Base-by-base conservation (phyloP, 1,140 invertebrate species). In the Bombus polaris region DNA sequence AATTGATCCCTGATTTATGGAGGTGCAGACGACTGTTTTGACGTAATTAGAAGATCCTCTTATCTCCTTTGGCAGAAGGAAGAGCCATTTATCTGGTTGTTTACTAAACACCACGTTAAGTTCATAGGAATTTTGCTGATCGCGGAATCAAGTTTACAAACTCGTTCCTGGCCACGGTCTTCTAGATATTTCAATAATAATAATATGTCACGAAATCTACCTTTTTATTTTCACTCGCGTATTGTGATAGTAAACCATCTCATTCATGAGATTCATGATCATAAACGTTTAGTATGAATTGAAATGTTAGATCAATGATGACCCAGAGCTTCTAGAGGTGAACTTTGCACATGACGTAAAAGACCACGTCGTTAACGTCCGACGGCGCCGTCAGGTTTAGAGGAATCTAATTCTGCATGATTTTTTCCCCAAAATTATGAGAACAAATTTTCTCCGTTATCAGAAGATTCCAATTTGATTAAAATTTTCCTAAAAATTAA, bases 41-140 rank as follows among this genome's bases (percentile, higher is more conserved):
- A 71, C 66, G 72, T 77, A 77, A 81, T 68, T 71, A 66, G 57
- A 68, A 78, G 85, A 86, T 71, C 39, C 47, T 59, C 53, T 87
- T 90, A 88, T 90, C 86, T 81, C 1, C 35, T 53, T 18, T 42
- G 15, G 66, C 39, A 57, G 66, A 42, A 87, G 88, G 83, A 90
- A 85, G 87, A 85, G 59, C 82, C 68, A 87, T 89, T 91, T 91
- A 91, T 94, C 93, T 91, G 88, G 76, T 90, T 93, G 91, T 93
- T 94, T 94, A 89, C 89, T 92, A 94, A 93, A 93, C 92, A 90
- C 75, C 82, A 82, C 82, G 86, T 90, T 88, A 87, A 87, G 87
- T 87, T 90, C 86, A 90, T 89, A 93, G 91, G 91, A 87, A 94
- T 93, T 90, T 81, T 53, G 13, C 68, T 70, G 77, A 86, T 87